These are phyloP conservation scores for Craterocephalus amniculus DNA, from an alignment of 2,797 vertebrate genomes.

Conservation along the genomic window DNA sequence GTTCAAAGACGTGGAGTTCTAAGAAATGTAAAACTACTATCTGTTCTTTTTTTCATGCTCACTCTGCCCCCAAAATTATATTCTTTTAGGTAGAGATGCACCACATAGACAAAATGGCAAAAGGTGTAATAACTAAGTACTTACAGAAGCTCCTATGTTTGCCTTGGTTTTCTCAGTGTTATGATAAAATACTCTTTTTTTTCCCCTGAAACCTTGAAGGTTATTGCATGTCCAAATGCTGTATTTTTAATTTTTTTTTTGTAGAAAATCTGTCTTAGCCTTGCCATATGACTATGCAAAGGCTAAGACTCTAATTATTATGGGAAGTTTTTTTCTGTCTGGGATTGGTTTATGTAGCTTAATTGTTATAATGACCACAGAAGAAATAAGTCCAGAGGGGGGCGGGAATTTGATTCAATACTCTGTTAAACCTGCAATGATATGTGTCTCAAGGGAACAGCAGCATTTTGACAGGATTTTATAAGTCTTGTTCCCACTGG, in stretches of 20 bases:
- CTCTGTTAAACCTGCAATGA: slow-evolving; percentile 39
- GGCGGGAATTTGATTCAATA: slow-evolving; percentile 16
- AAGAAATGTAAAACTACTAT: slow-evolving; percentile 28
- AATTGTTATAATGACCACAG: background rate
- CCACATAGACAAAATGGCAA: slow-evolving; percentile 22
- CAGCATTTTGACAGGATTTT: slow-evolving; percentile 30
- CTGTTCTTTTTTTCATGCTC: background rate
- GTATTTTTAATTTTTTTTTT: background rate
- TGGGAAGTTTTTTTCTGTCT: background rate
- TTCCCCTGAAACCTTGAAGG: background rate
- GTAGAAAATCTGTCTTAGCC: background rate
- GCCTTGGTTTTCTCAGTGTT: slow-evolving; percentile 11
- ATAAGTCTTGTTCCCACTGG: slow-evolving; percentile 29
- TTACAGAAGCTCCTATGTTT: slow-evolving; percentile 31
- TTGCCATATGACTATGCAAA: background rate
- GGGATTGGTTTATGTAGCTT: background rate
- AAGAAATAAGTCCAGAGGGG: slow-evolving; percentile 15
- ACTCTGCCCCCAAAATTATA: slow-evolving; percentile 3
- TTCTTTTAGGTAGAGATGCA: slow-evolving; percentile 12
- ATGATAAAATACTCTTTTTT: slow-evolving; percentile 29
- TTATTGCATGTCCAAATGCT: slow-evolving; percentile 17
- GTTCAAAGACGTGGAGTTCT: slow-evolving; percentile 19
- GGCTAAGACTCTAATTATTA: background rate
- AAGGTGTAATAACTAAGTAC: slow-evolving; percentile 26
- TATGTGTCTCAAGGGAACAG: slow-evolving; percentile 20